Base-by-base conservation (phyloP, 2,888 invertebrate genomes). In the Eupsilia transversa region DNA sequence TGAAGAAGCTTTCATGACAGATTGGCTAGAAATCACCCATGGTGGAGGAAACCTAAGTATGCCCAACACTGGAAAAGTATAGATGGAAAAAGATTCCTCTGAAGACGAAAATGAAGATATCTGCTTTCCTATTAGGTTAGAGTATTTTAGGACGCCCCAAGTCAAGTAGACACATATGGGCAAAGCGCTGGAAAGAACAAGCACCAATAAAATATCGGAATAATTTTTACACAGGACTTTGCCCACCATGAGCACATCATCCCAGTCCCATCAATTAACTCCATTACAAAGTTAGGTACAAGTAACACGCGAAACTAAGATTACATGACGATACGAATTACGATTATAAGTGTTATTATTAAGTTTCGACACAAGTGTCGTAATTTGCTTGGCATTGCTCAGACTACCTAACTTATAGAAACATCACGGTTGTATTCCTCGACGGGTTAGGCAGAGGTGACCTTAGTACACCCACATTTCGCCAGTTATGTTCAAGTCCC, bases 281-380 rank as follows among this genome's bases (percentile, higher is more conserved):
- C 33, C 27, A 68, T 46, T 72, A 64, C 38, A 23, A 66, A 43
- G 20, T 70, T 30, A 35, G 17, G 30, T 0, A 30, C 60, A 30
- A 27, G 35, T 30, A n/a, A 30, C 84, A 82, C 68, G 81, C 81
- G 52, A 80, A 60, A 23, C 49, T 2, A n/a, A 64, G 41, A 57
- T 81, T 84, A 80, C 59, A 79, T 70, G 67, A 79, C 73, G 69
- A 67, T 67, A 74, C 46, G 41, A 78, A 78, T 66, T 79, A 30
- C 68, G 14, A 64, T 68, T 30, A 60, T 79, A 64, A 57, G 23
- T 46, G 30, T n/a, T 65, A 33, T n/a, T 65, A 49, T 49, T 49
- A n/a, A 5, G 14, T 73, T 54, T 67, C 46, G 49, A 78, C 49
- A 59, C 12, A 14, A 17, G 30, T 60, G 33, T 67, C 33, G 72